phyloP scores from a whole-genome alignment of 2,888 invertebrate species.

The Hydrotaea cyrtoneurina region DNA sequence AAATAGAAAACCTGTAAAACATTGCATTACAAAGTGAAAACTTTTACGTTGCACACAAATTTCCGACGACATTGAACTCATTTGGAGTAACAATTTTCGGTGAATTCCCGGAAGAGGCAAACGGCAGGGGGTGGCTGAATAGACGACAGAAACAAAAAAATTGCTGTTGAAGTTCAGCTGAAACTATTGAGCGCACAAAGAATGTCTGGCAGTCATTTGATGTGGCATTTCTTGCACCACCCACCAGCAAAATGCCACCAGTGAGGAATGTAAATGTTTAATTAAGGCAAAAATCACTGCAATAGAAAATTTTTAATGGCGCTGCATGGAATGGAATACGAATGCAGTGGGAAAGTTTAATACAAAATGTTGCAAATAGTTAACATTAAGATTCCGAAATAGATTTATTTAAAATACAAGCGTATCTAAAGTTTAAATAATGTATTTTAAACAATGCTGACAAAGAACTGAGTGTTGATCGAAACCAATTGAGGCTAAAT shows the following conservation, averaged over 20 bases:
- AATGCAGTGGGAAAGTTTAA: too few relatives aligned
- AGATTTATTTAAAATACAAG: too few relatives aligned
- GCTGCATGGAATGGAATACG: not conserved
- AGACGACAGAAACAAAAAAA: not conserved
- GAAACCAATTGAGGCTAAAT: too few relatives aligned
- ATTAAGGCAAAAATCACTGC: not conserved
- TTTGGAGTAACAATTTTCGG: conserved; percentile 41
- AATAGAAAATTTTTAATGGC: not conserved
- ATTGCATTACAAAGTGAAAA: conserved; percentile 40
- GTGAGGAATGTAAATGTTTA: conserved; percentile 14
- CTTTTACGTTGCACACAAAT: conserved; percentile 15
- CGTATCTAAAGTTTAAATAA: too few relatives aligned
- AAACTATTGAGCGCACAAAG: not conserved
- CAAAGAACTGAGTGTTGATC: too few relatives aligned
- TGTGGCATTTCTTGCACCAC: not conserved
- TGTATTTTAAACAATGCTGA: too few relatives aligned
- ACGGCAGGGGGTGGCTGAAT: not conserved
- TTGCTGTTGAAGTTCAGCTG: not conserved
- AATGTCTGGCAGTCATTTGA: not conserved
- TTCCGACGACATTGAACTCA: conserved; percentile 60
- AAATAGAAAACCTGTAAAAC: conserved; percentile 20
- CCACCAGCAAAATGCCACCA: not conserved
- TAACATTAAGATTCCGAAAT: too few relatives aligned
- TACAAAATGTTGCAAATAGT: too few relatives aligned
- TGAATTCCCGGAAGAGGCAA: not conserved